phyloP scores from a whole-genome alignment of 2,797 vertebrate genomes.

The Macrochelys suwanniensis region DNA sequence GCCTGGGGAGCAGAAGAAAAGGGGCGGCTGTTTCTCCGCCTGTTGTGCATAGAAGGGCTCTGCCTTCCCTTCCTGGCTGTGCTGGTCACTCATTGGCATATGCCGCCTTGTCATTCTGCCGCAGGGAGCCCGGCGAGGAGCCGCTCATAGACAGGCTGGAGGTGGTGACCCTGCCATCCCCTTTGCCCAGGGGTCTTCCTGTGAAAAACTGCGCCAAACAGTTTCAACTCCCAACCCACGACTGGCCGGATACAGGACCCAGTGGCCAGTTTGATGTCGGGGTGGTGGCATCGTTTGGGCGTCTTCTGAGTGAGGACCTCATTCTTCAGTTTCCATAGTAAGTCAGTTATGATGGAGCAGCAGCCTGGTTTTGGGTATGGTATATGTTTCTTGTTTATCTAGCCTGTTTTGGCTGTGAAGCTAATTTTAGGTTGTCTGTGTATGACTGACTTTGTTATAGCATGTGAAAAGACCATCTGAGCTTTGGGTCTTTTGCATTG shows the following conservation, averaged over 20 bases:
- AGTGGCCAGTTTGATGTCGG: constrained; percentile 89
- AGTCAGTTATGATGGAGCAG: constrained; percentile 60
- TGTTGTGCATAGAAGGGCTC: background rate
- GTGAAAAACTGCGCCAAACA: constrained; percentile 87
- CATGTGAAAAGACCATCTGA: rapidly evolving
- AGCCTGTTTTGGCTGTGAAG: rapidly evolving
- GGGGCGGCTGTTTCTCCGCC: too few relatives aligned
- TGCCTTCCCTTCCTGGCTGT: background rate
- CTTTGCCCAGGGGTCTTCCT: constrained; percentile 77
- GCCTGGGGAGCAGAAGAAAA: too few relatives aligned
- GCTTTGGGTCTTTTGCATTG: background rate
- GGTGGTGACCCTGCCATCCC: constrained; percentile 87
- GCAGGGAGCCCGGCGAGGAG: constrained; percentile 6
- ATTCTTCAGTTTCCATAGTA: constrained; percentile 94
- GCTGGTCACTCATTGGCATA: background rate
- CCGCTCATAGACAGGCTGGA: constrained; percentile 87
- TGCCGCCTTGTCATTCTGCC: too few relatives aligned
- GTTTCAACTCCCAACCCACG: constrained; percentile 83
- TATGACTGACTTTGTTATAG: background rate
- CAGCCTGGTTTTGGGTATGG: background rate
- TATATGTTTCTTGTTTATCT: background rate
- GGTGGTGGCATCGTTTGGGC: constrained; percentile 95
- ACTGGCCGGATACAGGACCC: constrained; percentile 87
- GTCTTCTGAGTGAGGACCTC: constrained; percentile 88
- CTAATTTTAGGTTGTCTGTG: rapidly evolving